phyloP scores from a whole-genome alignment of 2,113 vertebrate genomes.

The Heloderma charlesbogerti region DNA sequence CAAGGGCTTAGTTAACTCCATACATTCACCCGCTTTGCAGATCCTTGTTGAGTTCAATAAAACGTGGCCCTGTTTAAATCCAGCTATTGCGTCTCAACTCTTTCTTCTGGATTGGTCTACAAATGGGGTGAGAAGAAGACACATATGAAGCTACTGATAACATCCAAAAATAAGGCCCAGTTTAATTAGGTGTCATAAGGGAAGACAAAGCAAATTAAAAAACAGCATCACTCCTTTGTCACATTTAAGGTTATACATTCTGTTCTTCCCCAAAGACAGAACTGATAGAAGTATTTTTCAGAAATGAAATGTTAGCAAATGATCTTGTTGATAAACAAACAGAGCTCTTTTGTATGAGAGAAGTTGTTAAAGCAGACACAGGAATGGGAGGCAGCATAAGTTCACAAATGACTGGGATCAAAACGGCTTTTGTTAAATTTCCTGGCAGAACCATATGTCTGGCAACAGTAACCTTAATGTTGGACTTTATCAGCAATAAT shows the following conservation, averaged over 20 bases:
- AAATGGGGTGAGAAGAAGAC: background rate
- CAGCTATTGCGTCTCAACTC: too few species aligned
- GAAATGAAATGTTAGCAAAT: background rate
- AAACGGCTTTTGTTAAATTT: constrained; percentile 24
- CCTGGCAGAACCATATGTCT: constrained; percentile 1
- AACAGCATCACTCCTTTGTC: background rate
- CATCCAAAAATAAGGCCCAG: background rate
- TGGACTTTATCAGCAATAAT: constrained; percentile 12
- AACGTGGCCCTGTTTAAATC: too few species aligned
- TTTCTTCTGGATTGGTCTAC: too few species aligned
- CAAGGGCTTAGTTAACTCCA: too few species aligned
- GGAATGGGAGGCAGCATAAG: constrained; percentile 13
- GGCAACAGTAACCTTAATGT: background rate
- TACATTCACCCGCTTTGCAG: too few species aligned
- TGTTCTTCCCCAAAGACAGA: background rate
- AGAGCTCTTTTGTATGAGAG: background rate
- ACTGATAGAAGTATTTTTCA: background rate
- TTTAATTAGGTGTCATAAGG: background rate
- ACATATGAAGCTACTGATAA: background rate
- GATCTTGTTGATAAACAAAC: constrained; percentile 18
- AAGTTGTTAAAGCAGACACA: background rate
- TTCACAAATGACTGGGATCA: constrained; percentile 12
- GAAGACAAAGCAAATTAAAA: background rate
- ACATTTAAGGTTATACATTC: background rate
- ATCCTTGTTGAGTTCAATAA: too few species aligned